Evolutionary conservation across 2,797 vertebrate species (phyloP).

Genomic region (Crocidura indochinensis): DNA sequence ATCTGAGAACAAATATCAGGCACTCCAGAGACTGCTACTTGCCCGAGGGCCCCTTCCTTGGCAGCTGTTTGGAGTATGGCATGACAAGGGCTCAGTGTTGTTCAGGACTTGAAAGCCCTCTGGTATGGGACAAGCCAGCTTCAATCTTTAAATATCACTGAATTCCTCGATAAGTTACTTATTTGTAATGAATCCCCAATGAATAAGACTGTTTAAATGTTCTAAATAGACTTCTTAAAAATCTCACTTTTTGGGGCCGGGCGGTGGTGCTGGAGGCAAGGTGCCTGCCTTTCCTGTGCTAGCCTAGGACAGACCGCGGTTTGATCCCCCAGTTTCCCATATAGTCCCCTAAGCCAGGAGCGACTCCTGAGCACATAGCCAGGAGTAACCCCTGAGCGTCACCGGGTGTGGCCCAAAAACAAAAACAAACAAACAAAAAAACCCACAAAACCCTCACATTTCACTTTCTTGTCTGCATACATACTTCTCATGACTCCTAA

Average conservation of each 20-base stretch:
- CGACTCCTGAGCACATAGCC: too few relatives aligned
- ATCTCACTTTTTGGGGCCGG: constrained; percentile 24
- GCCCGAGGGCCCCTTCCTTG: constrained; percentile 24
- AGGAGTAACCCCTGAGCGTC: too few relatives aligned
- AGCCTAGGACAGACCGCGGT: too few relatives aligned
- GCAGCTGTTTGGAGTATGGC: constrained; percentile 25
- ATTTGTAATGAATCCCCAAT: constrained; percentile 4
- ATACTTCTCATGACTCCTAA: not conserved
- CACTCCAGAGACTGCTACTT: constrained; percentile 26
- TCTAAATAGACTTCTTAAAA: constrained; percentile 12
- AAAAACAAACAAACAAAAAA: too few relatives aligned
- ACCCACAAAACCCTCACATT: too few relatives aligned
- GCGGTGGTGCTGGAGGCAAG: too few relatives aligned
- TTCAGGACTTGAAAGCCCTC: constrained; percentile 29
- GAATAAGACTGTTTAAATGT: constrained; percentile 21
- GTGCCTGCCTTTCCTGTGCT: too few relatives aligned
- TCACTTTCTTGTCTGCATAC: constrained; percentile 3
- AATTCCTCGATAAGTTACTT: constrained; percentile 12
- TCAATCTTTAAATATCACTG: constrained; percentile 12
- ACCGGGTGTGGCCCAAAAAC: too few relatives aligned
- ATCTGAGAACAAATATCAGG: constrained; percentile 32
- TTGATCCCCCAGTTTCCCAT: too few relatives aligned
- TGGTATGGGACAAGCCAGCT: constrained; percentile 36
- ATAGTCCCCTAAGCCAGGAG: too few relatives aligned
- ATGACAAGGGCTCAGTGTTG: not conserved